Base-by-base conservation (phyloP, 1,140 invertebrate species). In the Zaprionus nigranus region DNA sequence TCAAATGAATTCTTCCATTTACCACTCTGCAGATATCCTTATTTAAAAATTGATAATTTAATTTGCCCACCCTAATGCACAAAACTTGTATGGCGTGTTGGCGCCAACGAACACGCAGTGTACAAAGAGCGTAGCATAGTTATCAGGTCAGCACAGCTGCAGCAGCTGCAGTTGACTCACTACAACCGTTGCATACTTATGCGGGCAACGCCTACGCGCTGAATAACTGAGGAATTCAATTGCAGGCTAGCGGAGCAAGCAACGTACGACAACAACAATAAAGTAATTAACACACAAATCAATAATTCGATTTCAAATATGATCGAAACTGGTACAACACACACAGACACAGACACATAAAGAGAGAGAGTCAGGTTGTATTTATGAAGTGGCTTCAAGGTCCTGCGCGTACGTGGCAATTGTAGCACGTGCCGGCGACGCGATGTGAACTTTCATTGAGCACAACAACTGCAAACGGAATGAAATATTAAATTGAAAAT, bases 201-300 rank as follows among this genome's bases (percentile, higher is more conserved):
- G 51, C 61, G 71, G 74, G 75, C 61, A 60, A 51, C 56, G 36
- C 61, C 43, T 66, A n/a, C 36, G n/a, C 26, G 13, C 40, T 34
- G 22, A 34, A 58, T 66, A 66, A 61, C 38, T 49, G 49, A 66
- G 13, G 24, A 40, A 75, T 59, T 56, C 34, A 64, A 71, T 63
- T 71, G 73, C 66, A 20, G 30, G 40, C 4, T 11, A 26, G 34
- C 49, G 49, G 46, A 57, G n/a, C 40, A 56, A 61, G 65, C 67
- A 74, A 82, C 70, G 58, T 28, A 34, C 75, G 53, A 54, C 15
- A 26, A 59, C 73, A 63, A 73, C 76, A 82, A 78, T 72, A 70
- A 77, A 75, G 53, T 81, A 87, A 88, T 87, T 87, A 87, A 63
- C 54, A 20, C 17, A 17, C 20, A 56, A 79, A 87, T 87, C 83